Base-by-base conservation (phyloP, 2,888 invertebrate genomes). In the Uropetala carovei region DNA sequence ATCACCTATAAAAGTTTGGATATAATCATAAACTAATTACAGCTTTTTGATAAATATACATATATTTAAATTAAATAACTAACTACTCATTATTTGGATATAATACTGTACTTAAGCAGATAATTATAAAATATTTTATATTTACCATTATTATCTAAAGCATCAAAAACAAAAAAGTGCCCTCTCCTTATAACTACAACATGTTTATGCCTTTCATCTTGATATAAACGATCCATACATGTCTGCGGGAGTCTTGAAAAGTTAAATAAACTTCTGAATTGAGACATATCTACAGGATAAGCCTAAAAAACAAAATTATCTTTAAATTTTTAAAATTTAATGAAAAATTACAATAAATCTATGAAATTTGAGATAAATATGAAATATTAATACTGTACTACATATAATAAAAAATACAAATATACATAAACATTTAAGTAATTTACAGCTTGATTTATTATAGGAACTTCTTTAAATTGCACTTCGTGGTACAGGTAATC, bases 151-250 rank as follows among this genome's bases (percentile, higher is more conserved):
- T 56, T 43, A 68, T 89, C 89, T 16, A 89, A 68, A 89, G 64
- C 89, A 89, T 89, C 64, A 89, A 89, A 89, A 22, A 64, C 56
- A 64, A 64, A 89, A 18, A 43, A 64, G 43, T 22, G 58, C 14
- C 89, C 89, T 11, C 64, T 89, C 13, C 89, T 89, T n/a, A 89
- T 64, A 68, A 89, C 89, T 16, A 89, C 13, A 43, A 89, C 64
- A 89, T 89, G 89, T 60, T 58, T 89, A n/a, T 22, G 43, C n/a
- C n/a, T 64, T n/a, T 89, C 89, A 89, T 89, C 58, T 89, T 89
- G 89, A n/a, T 89, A 89, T n/a, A 89, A 89, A n/a, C 60, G 43
- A 68, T 89, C 89, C 8, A 9, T 68, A n/a, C 43, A 16, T 4
- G 14, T 43, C 8, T 43, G 16, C 10, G 89, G 89, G 10, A 64